Evolutionary conservation across 2,113 vertebrate species (phyloP), one percentile per base, ranked within the genome.

Genomic region (Limanda limanda): DNA sequence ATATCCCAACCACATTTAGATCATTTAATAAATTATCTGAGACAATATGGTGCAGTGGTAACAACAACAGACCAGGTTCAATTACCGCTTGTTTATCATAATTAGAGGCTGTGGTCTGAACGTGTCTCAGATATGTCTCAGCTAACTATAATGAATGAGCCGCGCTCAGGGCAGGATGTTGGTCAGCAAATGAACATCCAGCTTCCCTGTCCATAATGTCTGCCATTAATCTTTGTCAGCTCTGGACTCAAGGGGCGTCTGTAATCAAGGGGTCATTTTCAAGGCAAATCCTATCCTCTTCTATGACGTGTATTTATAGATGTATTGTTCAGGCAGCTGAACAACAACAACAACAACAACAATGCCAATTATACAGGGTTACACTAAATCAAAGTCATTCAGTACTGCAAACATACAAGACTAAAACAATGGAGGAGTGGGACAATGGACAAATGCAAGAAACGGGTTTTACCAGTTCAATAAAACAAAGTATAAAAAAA

Each of bases 111-210:
- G 67, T 77, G 58, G 86, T 78, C 79, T 70, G 64, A 84, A 51
- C 76, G 78, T 83, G 75, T 69, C 62, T 70, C n/a, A n/a, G n/a
- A n/a, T n/a, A n/a, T n/a, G n/a, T n/a, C n/a, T n/a, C n/a, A n/a
- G n/a, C 76, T 91, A 91, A 93, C 78, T 68, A 86, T 84, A 92
- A 94, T 89, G 72, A 89, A 94, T 92, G 87, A 88, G 81, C 86
- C 81, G 84, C 78, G 82, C 86, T 84, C 65, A 76, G 88, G 86
- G 83, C 84, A 90, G 68, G 57, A 90, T 89, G 88, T 86, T 88
- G 90, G 92, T 93, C 91, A 93, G 92, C 88, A 90, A 88, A 92
- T 83, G 79, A 91, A 91, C 88, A 89, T 79, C 72, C 68, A 51
- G 74, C 73, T 86, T 91, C 72, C 78, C 64, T 62, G 77, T 89